These are phyloP conservation scores for Sebastes matsubarae DNA, from an alignment of 2,797 vertebrate genomes.

Conservation along the genomic window DNA sequence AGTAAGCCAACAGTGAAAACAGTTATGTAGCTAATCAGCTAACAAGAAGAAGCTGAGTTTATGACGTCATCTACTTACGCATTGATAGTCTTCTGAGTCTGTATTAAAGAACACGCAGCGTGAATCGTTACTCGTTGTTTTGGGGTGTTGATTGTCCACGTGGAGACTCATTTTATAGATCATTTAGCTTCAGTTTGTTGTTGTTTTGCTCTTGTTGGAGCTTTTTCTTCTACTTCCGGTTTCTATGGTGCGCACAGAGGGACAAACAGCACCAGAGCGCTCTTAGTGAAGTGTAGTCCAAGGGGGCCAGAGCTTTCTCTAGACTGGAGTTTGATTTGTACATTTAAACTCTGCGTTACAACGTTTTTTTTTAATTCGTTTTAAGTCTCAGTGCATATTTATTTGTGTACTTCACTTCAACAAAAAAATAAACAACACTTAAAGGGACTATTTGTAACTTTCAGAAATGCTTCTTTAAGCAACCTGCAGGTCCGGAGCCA, in stretches of 20 bases:
- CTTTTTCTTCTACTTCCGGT: conserved; percentile 53
- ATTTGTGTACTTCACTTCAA: neutral
- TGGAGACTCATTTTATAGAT: neutral
- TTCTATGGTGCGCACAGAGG: conserved; percentile 67
- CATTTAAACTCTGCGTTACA: neutral
- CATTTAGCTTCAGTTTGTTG: conserved; percentile 40
- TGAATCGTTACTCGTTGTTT: conserved; percentile 52
- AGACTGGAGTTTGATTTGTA: neutral
- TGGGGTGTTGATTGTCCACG: conserved; percentile 36
- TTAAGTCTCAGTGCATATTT: neutral
- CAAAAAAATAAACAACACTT: neutral
- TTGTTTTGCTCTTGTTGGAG: conserved; percentile 40
- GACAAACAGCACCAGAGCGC: conserved; percentile 43
- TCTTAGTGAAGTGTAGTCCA: neutral
- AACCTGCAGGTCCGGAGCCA: no score
- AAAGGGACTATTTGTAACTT: no score
- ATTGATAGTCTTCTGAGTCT: conserved; percentile 76
- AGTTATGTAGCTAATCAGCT: conserved; percentile 23
- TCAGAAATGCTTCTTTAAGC: no score
- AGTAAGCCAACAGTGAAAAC: neutral
- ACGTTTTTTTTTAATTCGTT: neutral
- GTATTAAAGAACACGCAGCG: conserved; percentile 75
- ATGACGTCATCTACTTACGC: conserved; percentile 74
- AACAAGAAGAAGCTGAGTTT: neutral
- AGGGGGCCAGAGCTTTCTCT: neutral